phyloP scores from a whole-genome alignment of 2,888 invertebrate species.

The Cyrtodaria siliqua region DNA sequence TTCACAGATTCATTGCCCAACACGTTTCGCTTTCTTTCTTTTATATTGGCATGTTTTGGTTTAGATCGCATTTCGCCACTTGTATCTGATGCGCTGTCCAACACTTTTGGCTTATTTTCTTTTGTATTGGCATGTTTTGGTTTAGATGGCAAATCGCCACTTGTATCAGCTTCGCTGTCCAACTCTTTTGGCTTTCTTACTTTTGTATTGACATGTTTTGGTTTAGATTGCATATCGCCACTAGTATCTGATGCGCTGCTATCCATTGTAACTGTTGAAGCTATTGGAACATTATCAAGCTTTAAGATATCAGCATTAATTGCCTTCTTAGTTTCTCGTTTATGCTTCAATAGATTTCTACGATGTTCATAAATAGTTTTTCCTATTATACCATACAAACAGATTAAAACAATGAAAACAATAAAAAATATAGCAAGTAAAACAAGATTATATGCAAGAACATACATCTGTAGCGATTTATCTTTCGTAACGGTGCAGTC shows the following conservation, averaged over 20 bases:
- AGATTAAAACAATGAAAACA: constrained; percentile 51
- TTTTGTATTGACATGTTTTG: neutral
- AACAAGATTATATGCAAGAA: constrained; percentile 67
- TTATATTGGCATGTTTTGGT: neutral
- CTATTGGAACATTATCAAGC: too few relatives aligned
- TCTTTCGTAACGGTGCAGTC: constrained; percentile 73
- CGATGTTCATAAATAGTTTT: constrained; percentile 49
- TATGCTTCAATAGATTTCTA: neutral
- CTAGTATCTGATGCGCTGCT: constrained; percentile 28
- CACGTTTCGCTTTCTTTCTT: too few relatives aligned
- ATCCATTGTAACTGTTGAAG: too few relatives aligned
- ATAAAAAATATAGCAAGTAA: constrained; percentile 69
- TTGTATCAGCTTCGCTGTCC: constrained; percentile 32
- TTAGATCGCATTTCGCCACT: too few relatives aligned
- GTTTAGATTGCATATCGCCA: too few relatives aligned
- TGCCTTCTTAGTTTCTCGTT: too few relatives aligned
- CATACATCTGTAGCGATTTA: constrained; percentile 54
- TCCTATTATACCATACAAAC: constrained; percentile 70
- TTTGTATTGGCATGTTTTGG: neutral
- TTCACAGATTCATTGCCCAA: constrained; percentile 39
- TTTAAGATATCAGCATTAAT: too few relatives aligned
- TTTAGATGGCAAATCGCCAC: too few relatives aligned
- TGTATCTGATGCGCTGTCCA: constrained; percentile 36
- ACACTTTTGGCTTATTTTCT: neutral
- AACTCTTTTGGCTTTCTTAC: neutral